Base-by-base conservation (phyloP, 2,888 invertebrate species). In the Athripsodes cinereus region DNA sequence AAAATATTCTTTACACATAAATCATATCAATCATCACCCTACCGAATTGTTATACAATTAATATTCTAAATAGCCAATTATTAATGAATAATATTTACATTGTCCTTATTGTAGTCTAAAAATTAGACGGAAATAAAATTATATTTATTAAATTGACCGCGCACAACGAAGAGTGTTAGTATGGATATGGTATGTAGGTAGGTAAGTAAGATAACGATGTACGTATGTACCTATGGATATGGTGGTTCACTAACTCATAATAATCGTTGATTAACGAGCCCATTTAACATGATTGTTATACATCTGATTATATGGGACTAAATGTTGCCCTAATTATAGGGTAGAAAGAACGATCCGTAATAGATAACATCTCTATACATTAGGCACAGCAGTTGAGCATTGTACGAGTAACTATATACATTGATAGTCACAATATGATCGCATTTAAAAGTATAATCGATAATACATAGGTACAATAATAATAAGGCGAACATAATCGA, bases 201-300 rank as follows among this genome's bases (percentile, higher is more conserved):
- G 31, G 6, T 31, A 6, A 31, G 11, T 11, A 8, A 31, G 31
- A 8, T 8, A 8, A 8, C 6, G 6, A 31, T 6, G 11, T 31
- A 31, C 31, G 11, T 31, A 31, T 31, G 31, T 31, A 31, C 31
- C 6, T 31, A 31, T n/a, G n/a, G n/a, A 26, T 26, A 26, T 26
- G 3, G 5, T 26, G 40, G 40, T 40, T 40, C 40, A 13, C 40
- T 16, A 13, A 40, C n/a, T 40, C 40, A 40, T 40, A 40, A 40
- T 40, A 40, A 40, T n/a, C 16, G 40, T 40, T 40, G 40, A 40
- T 40, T 40, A 40, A 40, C 40, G 16, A 40, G 40, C 40, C 40
- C 40, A 40, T 40, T 40, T 40, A 40, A 40, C 40, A 40, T 40
- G 40, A 40, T 40, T 40, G 40, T 40, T 40, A 40, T 40, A 40